phyloP scores from a whole-genome alignment of 2,888 invertebrate species.

The Sarcophaga variegata region DNA sequence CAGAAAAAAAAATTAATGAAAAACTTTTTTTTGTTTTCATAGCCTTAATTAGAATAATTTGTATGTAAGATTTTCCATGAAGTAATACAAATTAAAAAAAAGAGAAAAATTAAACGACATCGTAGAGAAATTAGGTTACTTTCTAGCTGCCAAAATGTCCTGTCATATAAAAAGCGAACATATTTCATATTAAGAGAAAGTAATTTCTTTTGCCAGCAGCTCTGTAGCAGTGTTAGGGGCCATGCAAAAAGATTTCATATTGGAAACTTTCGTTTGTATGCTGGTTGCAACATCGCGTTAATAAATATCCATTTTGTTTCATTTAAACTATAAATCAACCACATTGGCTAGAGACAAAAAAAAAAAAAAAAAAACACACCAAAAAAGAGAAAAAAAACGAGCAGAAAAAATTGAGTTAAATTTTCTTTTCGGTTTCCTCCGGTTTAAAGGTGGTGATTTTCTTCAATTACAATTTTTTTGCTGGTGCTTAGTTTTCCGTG shows the following conservation, averaged over 20 bases:
- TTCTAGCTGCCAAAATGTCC: constrained; percentile 41
- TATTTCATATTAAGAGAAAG: constrained; percentile 63
- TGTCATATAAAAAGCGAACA: constrained; percentile 30
- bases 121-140: constrained; percentile 48
- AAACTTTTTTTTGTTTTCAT: constrained; percentile 1
- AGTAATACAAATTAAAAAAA: background rate
- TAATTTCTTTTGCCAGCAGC: constrained; percentile 41
- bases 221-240: background rate
- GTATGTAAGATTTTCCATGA: background rate
- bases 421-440: background rate
- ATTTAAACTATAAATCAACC: constrained; percentile 52
- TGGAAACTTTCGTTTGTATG: constrained; percentile 47
- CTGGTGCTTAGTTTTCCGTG: constrained; percentile 19
- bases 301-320: constrained; percentile 69
- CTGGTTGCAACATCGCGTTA: constrained; percentile 48
- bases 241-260: constrained; percentile 1
- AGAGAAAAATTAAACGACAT: background rate
- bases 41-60: constrained; percentile 38
- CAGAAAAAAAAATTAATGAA: no score
- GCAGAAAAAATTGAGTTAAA: constrained; percentile 20
- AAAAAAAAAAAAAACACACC: background rate
- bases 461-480: constrained; percentile 54
- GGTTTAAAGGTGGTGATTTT: constrained; percentile 51
- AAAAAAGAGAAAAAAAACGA: background rate
- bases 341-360: constrained; percentile 14